Conservation (phyloP, 2,113 vertebrate species). For the Danio rerio region GRCz12tu NC_133192.1:54566001-54566500, state of each 20-base stretch:
- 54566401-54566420: not conserved
- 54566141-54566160: constrained; percentile 55
- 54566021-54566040: constrained; percentile 2
- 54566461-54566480: not conserved
- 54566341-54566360: not conserved
- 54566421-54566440: no score
- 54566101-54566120: constrained; percentile 71
- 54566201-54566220: not conserved
- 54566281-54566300: constrained; percentile 23
- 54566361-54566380: constrained; percentile 30
- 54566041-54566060: constrained; percentile 33
- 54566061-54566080: constrained; percentile 21
- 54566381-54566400: constrained; percentile 29
- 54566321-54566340: not conserved
- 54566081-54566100: constrained; percentile 67
- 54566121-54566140: not conserved
- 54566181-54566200: constrained; percentile 4
- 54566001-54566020: no score
- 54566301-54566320: constrained; percentile 28
- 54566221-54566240: constrained; percentile 34
- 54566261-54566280: constrained; percentile 51
- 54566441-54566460: no score
- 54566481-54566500: constrained; percentile 6
- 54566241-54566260: not conserved
- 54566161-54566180: not conserved